Evolutionary conservation across 1,140 invertebrate species (phyloP), one percentile per base, ranked within the genome.

Genomic region (Musca vetustissima): DNA sequence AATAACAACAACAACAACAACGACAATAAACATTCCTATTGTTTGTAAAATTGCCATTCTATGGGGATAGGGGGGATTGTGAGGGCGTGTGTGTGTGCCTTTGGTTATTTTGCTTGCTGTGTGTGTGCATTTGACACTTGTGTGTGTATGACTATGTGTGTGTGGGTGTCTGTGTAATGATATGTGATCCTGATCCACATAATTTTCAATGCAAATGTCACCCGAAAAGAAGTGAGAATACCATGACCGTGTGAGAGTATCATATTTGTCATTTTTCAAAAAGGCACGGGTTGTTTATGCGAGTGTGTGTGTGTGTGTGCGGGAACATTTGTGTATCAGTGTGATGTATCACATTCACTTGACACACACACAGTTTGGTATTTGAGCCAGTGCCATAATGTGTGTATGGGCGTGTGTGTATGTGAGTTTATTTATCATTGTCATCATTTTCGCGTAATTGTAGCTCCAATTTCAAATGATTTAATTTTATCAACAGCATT

Each of bases 171-270:
- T 32, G 49, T 50, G 52, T 19, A 28, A 53, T 53, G 32, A 52
- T 19, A 53, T 66, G 64, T 53, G 36, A 43, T 43, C 36, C 36
- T 43, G 36, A 43, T 43, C 36, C 36, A 43, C 36, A 43, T 43
- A 43, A 43, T 43, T 43, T 43, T 43, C 36, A 43, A 43, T 43
- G 36, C 36, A 43, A 43, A 43, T 43, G 36, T 43, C 36, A 43
- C 36, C 36, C n/a, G n/a, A n/a, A 66, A 52, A 32, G 48, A 3
- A 66, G 25, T 48, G 64, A 66, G 52, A 66, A 66, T 52, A 52
- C 48, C 22, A 28, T 52, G 22, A 48, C 75, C 78, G 74, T 78
- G 77, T 76, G 73, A 74, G 76, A 75, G 76, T 74, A 78, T 67
- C 22, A 17, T 52, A 36, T 50, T 36, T 28, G 9, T 53, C 22